Evolutionary conservation across 2,888 invertebrate genomes (phyloP).

Genomic region (Suillia variegata): DNA sequence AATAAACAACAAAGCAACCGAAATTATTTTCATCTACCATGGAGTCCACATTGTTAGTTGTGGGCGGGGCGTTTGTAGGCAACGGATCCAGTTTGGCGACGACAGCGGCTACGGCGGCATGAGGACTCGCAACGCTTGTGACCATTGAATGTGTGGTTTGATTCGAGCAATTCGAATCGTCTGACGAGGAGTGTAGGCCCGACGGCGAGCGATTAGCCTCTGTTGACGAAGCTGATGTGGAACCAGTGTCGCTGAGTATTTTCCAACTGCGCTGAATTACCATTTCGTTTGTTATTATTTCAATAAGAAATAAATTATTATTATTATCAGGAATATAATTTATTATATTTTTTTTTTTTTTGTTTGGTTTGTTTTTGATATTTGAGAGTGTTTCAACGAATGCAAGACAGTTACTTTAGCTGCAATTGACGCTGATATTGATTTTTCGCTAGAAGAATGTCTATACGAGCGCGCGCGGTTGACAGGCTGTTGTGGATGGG

Average conservation of each 20-base stretch:
- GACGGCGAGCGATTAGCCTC: slow-evolving; percentile 47
- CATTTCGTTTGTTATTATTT: slow-evolving; percentile 44
- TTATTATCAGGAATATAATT: too few relatives aligned
- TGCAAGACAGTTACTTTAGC: too few relatives aligned
- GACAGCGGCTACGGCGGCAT: too few relatives aligned
- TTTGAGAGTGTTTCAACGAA: too few relatives aligned
- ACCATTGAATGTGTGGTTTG: slow-evolving; percentile 58
- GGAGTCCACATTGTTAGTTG: slow-evolving; percentile 20
- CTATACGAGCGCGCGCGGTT: not conserved
- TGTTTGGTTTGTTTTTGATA: not conserved
- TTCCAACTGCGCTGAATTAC: slow-evolving; percentile 61
- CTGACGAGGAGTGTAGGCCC: slow-evolving; percentile 53
- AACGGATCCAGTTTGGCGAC: too few relatives aligned
- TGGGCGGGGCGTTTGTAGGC: not conserved
- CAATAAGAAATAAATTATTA: too few relatives aligned
- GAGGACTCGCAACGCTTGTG: slow-evolving; percentile 47
- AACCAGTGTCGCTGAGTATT: slow-evolving; percentile 48
- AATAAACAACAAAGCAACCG: not conserved
- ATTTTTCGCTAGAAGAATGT: not conserved
- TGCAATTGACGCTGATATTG: not conserved
- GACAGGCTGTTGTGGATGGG: too few relatives aligned
- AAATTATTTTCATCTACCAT: slow-evolving; percentile 21
- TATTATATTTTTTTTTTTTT: too few relatives aligned
- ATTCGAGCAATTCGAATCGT: slow-evolving; percentile 60
- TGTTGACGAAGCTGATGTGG: slow-evolving; percentile 38